Percentiles rank a stretch among this genome's conserved stretches.
Evolutionary conservation across 2,888 invertebrate genomes (phyloP).

Genomic region (Salticus scenicus): DNA sequence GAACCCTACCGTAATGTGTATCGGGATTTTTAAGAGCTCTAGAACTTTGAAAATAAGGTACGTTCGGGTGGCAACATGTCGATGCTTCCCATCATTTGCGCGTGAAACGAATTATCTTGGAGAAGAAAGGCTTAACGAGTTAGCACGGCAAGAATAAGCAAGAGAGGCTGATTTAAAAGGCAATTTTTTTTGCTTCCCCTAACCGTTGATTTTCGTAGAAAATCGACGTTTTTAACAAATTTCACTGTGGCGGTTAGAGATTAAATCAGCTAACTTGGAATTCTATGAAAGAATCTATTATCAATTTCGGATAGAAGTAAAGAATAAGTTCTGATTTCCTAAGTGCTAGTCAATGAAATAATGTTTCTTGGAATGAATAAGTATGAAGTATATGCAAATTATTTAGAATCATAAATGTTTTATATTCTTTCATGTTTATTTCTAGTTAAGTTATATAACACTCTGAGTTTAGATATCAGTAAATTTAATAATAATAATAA

Average conservation of each 20-base stretch:
- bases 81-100: constrained; percentile 1
- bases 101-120: constrained; percentile 6
- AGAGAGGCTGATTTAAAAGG: background rate
- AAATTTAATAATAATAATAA: too few species aligned
- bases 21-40: constrained; percentile 2
- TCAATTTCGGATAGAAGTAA: background rate
- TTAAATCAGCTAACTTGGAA: background rate
- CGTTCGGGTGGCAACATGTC: constrained; percentile 3
- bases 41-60: constrained; percentile 3
- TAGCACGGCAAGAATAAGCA: background rate
- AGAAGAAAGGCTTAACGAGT: constrained; percentile 9
- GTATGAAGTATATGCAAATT: too few species aligned
- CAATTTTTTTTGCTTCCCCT: too few species aligned
- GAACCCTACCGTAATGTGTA: background rate
- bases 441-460: too few species aligned
- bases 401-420: too few species aligned
- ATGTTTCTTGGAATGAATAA: too few species aligned
- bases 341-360: too few species aligned
- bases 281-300: background rate
- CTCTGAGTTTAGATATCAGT: too few species aligned
- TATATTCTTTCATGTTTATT: too few species aligned
- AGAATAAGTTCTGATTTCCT: too few species aligned
- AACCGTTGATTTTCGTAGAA: background rate
- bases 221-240: constrained; percentile 7
- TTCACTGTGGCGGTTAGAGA: background rate